Conservation (phyloP, 2,888 invertebrate genomes). For the Cremastinae sp. region DNA sequence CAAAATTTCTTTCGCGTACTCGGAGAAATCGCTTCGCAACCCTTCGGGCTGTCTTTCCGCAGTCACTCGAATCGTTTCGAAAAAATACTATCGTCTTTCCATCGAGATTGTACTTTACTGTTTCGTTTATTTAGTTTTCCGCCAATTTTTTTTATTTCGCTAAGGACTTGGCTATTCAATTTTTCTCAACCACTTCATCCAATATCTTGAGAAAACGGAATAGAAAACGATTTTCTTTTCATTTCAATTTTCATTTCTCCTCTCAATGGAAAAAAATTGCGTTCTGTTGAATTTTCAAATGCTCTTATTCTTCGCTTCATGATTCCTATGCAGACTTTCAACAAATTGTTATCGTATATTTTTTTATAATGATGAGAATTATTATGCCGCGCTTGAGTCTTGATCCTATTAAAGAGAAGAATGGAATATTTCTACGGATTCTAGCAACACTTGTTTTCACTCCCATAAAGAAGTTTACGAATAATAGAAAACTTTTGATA, state of each 20-base stretch:
- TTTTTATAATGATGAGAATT: background rate
- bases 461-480: conserved; percentile 17
- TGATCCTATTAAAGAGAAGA: conserved; percentile 23
- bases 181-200: background rate
- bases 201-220: background rate
- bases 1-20: conserved; percentile 45
- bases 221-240: too few relatives aligned
- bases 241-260: background rate
- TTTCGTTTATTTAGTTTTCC: conserved; percentile 2
- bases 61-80: conserved; percentile 35
- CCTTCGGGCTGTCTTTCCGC: conserved; percentile 25
- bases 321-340: background rate
- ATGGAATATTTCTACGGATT: conserved; percentile 1
- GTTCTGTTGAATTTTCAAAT: too few relatives aligned
- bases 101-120: conserved; percentile 14
- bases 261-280: background rate
- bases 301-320: too few relatives aligned
- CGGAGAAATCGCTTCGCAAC: conserved; percentile 52
- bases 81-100: conserved; percentile 22
- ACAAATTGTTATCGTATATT: background rate
- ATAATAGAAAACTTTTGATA: conserved; percentile 6
- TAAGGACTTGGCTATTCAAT: background rate
- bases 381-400: background rate
- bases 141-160: background rate
- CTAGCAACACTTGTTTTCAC: conserved; percentile 5